Percentiles rank a stretch among this genome's conserved stretches.
These are phyloP conservation scores for Pandemis heparana DNA, from an alignment of 2,888 invertebrate species.

Conservation along the genomic window DNA sequence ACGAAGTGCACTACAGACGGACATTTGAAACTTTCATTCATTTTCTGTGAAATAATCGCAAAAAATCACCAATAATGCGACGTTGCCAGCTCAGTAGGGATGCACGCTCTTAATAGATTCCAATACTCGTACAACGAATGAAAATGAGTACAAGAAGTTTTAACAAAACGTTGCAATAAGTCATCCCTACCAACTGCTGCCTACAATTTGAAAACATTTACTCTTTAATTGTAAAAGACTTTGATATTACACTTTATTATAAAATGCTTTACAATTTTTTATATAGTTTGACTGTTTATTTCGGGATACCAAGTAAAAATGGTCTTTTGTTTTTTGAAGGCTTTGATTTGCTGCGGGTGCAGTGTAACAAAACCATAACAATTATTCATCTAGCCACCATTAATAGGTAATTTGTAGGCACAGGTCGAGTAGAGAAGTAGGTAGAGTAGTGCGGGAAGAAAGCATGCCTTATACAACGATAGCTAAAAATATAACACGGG, in stretches of 20 bases:
- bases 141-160: slow-evolving; percentile 36
- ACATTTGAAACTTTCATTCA: too few relatives aligned
- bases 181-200: background rate
- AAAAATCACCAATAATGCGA: too few relatives aligned
- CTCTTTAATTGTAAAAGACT: background rate
- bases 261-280: background rate
- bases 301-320: too few relatives aligned
- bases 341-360: too few relatives aligned
- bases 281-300: too few relatives aligned
- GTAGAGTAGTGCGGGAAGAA: slow-evolving; percentile 24
- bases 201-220: background rate
- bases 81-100: too few relatives aligned
- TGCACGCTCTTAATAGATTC: slow-evolving; percentile 23
- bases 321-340: too few relatives aligned
- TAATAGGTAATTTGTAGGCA: background rate
- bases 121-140: slow-evolving; percentile 37
- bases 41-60: too few relatives aligned
- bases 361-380: too few relatives aligned
- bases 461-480: slow-evolving; percentile 46
- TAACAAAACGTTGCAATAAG: slow-evolving; percentile 29
- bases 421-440: background rate
- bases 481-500: slow-evolving; percentile 28
- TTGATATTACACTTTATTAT: background rate
- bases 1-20: too few relatives aligned
- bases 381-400: too few relatives aligned